These are phyloP conservation scores for Sanderia malayensis DNA, from an alignment of 30 jellyfish, hydroid and myxozoan genomes.

Conservation along the genomic window DNA sequence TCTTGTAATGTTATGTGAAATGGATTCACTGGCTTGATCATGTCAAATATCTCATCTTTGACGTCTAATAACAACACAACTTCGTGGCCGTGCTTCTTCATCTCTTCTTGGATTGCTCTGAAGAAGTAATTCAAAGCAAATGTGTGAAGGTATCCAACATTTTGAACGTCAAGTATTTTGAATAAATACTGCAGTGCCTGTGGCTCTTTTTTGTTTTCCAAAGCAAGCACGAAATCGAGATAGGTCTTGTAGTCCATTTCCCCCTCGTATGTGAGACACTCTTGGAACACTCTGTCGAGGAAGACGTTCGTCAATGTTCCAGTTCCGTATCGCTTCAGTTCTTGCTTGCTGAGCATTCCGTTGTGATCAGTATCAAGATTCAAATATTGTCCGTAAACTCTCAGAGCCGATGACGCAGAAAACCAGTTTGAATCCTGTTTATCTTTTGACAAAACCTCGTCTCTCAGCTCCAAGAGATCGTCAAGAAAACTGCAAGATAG, in stretches of 20 bases:
- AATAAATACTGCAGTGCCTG: constrained; percentile 93
- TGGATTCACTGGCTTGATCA: constrained; percentile 88
- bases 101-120: constrained; percentile 89
- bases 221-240: constrained; percentile 94
- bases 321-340: constrained; percentile 90
- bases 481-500: constrained; percentile 95
- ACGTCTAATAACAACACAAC: constrained; percentile 81
- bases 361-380: constrained; percentile 96
- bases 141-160: constrained; percentile 79
- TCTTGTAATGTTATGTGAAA: constrained; percentile 79
- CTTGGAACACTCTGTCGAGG: constrained; percentile 93
- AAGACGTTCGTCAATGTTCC: constrained; percentile 92
- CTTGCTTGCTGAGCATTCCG: constrained; percentile 96
- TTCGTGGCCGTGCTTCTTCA: constrained; percentile 96
- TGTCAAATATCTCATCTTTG: constrained; percentile 95
- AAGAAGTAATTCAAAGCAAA: constrained; percentile 89
- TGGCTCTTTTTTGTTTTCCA: constrained; percentile 96
- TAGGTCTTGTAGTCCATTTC: constrained; percentile 99
- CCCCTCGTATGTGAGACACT: constrained; percentile 97
- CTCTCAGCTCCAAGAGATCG: constrained; percentile 94
- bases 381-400: constrained; percentile 98
- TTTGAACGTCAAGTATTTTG: constrained; percentile 86
- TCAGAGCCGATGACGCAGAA: constrained; percentile 96
- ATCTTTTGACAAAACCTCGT: constrained; percentile 91
- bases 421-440: constrained; percentile 98